These are phyloP conservation scores for Bombus turneri DNA, from an alignment of 1,140 invertebrate species.

Conservation along the genomic window DNA sequence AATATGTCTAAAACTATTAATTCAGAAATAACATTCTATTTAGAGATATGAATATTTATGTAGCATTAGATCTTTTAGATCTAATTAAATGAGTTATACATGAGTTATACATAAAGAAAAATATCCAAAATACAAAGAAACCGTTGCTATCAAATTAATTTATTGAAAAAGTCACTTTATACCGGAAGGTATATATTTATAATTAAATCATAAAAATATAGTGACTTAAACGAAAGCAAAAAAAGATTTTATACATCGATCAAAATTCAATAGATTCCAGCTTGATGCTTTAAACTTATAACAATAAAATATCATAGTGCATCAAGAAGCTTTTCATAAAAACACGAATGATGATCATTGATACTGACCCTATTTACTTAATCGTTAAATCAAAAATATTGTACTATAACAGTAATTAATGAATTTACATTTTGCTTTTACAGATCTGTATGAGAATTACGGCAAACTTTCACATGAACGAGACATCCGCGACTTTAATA, in stretches of 20 bases:
- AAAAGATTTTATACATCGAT: constrained; percentile 18
- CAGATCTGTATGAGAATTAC: too few species aligned
- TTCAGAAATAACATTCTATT: too few species aligned
- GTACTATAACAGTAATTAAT: constrained; percentile 4
- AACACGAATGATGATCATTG: neutral
- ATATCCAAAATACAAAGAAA: neutral
- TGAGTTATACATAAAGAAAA: neutral
- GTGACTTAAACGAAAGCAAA: constrained; percentile 7
- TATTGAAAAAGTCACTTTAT: constrained; percentile 31
- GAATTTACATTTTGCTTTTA: neutral
- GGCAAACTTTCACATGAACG: too few species aligned
- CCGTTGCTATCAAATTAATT: constrained; percentile 36
- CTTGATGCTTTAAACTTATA: neutral
- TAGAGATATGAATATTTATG: neutral
- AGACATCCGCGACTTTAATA: constrained; percentile 16
- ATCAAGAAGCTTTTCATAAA: neutral
- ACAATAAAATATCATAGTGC: constrained; percentile 11
- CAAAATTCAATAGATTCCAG: neutral
- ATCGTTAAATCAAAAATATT: neutral
- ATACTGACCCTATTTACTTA: neutral
- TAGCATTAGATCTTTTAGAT: neutral
- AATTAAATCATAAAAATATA: constrained; percentile 52
- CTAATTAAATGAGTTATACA: neutral
- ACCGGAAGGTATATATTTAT: constrained; percentile 38
- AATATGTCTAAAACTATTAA: neutral